These are phyloP conservation scores for Cherax destructor DNA, from an alignment of 1,140 invertebrate species.

Conservation along the genomic window DNA sequence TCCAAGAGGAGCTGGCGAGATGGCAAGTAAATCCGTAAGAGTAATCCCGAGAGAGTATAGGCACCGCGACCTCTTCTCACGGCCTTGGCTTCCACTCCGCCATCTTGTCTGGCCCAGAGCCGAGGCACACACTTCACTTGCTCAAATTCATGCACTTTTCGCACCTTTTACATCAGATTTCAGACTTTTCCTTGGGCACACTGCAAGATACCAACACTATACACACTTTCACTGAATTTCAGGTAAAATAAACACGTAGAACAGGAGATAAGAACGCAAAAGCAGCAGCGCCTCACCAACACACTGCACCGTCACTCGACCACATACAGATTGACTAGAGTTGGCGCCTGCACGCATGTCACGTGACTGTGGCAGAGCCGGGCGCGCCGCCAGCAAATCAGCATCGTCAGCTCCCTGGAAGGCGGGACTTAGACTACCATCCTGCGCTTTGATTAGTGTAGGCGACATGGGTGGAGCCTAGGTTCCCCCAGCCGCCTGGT, in stretches of 20 bases:
- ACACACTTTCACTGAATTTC: slow-evolving; percentile 55
- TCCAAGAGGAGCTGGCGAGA: slow-evolving; percentile 3
- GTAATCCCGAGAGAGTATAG: slow-evolving; percentile 55
- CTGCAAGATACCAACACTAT: slow-evolving; percentile 31
- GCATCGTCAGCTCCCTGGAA: neutral
- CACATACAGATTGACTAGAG: slow-evolving; percentile 64
- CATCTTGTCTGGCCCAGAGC: slow-evolving; percentile 65
- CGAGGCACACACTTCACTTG: slow-evolving; percentile 53
- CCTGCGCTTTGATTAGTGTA: slow-evolving; percentile 25
- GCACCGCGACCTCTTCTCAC: slow-evolving; percentile 58
- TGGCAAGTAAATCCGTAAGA: slow-evolving; percentile 38
- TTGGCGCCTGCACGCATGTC: slow-evolving; percentile 63
- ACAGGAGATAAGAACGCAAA: slow-evolving; percentile 45
- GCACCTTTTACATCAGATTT: slow-evolving; percentile 47
- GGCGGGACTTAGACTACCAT: slow-evolving; percentile 43
- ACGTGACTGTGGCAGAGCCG: slow-evolving; percentile 63
- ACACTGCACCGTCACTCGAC: slow-evolving; percentile 59
- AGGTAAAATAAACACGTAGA: slow-evolving; percentile 24
- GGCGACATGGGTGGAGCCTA: slow-evolving; percentile 35
- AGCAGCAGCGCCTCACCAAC: slow-evolving; percentile 52
- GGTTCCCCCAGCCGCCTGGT: slow-evolving; percentile 58
- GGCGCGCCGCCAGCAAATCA: slow-evolving; percentile 45
- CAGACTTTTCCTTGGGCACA: slow-evolving; percentile 37
- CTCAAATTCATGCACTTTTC: slow-evolving; percentile 59
- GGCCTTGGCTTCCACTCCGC: slow-evolving; percentile 64